These are phyloP conservation scores for Buphagus erythrorhynchus DNA, from an alignment of 2,797 vertebrate species.

Conservation along the genomic window DNA sequence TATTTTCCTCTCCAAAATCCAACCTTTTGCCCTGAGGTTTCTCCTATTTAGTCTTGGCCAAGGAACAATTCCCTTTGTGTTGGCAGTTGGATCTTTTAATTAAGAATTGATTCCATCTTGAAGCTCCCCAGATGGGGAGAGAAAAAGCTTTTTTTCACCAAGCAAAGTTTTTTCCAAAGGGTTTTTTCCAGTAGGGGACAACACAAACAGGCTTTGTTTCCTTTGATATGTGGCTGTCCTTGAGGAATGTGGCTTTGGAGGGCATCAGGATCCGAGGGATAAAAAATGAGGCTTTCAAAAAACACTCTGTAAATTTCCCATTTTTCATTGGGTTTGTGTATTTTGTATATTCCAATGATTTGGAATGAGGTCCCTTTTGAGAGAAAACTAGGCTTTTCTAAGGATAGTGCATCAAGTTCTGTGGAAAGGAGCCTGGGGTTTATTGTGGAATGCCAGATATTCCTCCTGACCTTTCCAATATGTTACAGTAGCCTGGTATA, in stretches of 20 bases:
- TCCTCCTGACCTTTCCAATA: background rate
- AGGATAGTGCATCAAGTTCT: background rate
- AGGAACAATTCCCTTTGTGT: background rate
- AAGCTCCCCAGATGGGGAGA: background rate
- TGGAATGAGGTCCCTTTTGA: background rate
- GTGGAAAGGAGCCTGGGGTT: background rate
- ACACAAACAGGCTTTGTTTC: slow-evolving; percentile 50
- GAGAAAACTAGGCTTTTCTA: background rate
- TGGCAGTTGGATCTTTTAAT: slow-evolving; percentile 11
- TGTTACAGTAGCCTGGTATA: background rate
- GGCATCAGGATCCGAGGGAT: background rate
- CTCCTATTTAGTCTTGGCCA: background rate
- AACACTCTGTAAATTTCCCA: background rate
- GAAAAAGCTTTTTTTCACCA: background rate
- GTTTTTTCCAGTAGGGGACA: background rate
- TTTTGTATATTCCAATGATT: background rate
- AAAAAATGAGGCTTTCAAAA: background rate
- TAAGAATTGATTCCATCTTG: background rate
- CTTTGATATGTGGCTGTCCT: background rate
- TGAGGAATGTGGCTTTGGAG: slow-evolving; percentile 35
- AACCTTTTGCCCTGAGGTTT: background rate
- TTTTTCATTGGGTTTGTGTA: background rate
- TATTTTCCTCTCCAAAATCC: background rate
- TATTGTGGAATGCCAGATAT: background rate
- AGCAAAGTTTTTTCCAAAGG: background rate